A percentile compares a stretch with the other conserved stretches of the same genome.
phyloP scores from a whole-genome alignment of 2,888 invertebrate species.

The Deilephila elpenor region DNA sequence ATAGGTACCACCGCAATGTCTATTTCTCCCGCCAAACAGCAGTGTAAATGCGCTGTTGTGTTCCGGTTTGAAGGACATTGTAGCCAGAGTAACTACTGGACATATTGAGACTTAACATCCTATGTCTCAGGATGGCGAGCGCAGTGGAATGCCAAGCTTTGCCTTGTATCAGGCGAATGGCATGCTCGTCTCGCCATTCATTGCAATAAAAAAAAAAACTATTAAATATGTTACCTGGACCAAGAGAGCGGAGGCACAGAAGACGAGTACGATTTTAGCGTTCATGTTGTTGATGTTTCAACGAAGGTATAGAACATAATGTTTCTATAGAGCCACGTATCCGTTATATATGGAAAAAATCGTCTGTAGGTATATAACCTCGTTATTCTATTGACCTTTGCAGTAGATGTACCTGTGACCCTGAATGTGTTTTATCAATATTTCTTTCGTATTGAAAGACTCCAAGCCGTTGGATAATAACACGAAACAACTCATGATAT shows the following conservation, averaged over 20 bases:
- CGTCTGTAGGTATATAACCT: too few species aligned
- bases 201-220: background rate
- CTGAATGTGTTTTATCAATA: background rate
- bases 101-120: too few species aligned
- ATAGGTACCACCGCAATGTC: too few species aligned
- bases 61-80: too few species aligned
- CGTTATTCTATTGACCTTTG: background rate
- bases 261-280: constrained; percentile 10
- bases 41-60: too few species aligned
- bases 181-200: too few species aligned
- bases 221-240: background rate
- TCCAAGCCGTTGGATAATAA: background rate
- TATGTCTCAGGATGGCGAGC: too few species aligned
- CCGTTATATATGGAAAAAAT: background rate
- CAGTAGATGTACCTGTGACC: background rate
- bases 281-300: constrained; percentile 10
- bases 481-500: background rate
- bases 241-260: constrained; percentile 19
- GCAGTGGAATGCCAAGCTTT: too few species aligned
- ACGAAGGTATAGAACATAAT: background rate
- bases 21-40: too few species aligned
- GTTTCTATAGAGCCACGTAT: background rate
- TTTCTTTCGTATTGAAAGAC: background rate
- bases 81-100: too few species aligned
- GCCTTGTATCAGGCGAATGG: too few species aligned